Evolutionary conservation across 2,113 vertebrate genomes (phyloP).

Genomic region (Eira barbara): DNA sequence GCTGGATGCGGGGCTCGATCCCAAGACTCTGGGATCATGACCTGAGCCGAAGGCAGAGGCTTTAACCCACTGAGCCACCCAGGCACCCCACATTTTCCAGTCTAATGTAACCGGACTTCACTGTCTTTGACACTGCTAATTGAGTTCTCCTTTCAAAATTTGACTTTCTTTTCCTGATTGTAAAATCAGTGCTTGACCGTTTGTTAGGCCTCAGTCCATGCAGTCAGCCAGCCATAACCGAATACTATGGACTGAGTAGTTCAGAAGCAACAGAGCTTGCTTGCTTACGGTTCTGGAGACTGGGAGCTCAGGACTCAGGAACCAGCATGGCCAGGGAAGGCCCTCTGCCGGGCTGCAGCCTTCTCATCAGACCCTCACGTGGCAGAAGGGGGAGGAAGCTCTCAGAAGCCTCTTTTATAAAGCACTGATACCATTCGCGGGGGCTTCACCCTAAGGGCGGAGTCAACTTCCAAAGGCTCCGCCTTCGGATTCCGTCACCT

Average conservation of each 20-base stretch:
- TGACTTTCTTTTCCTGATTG: not conserved
- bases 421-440: not conserved
- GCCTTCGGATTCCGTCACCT: not conserved
- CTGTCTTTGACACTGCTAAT: not conserved
- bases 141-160: constrained; percentile 8
- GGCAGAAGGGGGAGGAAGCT: not conserved
- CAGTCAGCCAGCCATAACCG: not conserved
- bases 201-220: not conserved
- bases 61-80: too few species aligned
- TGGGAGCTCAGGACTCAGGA: not conserved
- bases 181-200: not conserved
- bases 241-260: not conserved
- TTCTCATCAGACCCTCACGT: not conserved
- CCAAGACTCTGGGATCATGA: too few species aligned
- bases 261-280: not conserved
- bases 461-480: not conserved
- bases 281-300: not conserved
- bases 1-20: too few species aligned
- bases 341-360: not conserved
- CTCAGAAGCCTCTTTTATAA: not conserved
- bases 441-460: not conserved
- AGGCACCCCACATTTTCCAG: not conserved
- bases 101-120: not conserved
- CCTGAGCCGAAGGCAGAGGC: too few species aligned
- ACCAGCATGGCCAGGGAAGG: not conserved